Conservation (phyloP, 2,113 vertebrate genomes). For the Pantherophis guttatus region DNA sequence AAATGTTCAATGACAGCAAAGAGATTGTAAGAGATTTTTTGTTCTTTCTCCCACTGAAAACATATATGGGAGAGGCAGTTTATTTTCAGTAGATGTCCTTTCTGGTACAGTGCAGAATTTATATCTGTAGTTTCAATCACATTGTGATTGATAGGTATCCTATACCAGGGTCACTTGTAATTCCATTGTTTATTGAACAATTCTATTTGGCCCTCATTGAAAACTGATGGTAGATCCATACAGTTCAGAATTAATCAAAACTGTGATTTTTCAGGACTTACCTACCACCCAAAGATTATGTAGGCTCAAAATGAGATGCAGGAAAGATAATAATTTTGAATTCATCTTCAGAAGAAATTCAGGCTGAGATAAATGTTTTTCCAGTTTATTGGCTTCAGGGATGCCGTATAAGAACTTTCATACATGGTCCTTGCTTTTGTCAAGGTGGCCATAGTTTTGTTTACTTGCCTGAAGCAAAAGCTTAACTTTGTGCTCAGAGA, state of each 20-base stretch:
- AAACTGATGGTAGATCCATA: constrained; percentile 48
- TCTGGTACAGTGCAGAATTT: not conserved
- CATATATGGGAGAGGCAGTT: not conserved
- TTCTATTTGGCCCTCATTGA: constrained; percentile 34
- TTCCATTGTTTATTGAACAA: constrained; percentile 53
- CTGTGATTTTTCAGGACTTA: constrained; percentile 56
- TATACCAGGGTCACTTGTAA: constrained; percentile 39
- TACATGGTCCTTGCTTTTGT: not conserved
- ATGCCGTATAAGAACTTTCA: not conserved
- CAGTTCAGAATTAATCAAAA: constrained; percentile 50
- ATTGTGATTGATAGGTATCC: constrained; percentile 50
- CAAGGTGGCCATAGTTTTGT: not conserved
- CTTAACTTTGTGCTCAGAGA: not conserved
- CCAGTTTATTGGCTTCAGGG: not conserved
- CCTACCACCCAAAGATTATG: not conserved
- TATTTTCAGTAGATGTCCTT: not conserved
- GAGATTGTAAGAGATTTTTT: not conserved
- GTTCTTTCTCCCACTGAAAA: not conserved
- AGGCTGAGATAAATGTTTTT: not conserved
- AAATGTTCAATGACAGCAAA: not conserved
- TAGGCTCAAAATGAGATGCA: not conserved
- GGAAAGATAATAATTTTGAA: constrained; percentile 14
- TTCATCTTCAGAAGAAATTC: not conserved
- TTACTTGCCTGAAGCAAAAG: not conserved
- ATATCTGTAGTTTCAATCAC: constrained; percentile 46